Base-by-base conservation (phyloP, 2,113 vertebrate genomes). In the Larimichthys crocea region DNA sequence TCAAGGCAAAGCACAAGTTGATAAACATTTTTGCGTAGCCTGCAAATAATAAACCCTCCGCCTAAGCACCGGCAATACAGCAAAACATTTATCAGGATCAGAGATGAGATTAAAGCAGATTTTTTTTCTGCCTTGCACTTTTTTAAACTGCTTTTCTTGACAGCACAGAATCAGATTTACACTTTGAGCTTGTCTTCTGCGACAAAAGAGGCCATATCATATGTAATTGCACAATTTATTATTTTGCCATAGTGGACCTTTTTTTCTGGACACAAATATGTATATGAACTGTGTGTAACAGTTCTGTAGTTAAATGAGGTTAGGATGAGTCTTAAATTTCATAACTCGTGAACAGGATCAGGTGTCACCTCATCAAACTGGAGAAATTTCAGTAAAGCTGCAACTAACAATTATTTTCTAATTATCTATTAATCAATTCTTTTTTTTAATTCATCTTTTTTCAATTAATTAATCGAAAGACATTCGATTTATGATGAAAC, bases 21-120 rank as follows among this genome's bases (percentile, higher is more conserved):
- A 84, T 69, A 6, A 80, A 63, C 66, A 73, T 81, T 83, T 89
- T 59, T 83, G 80, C 64, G 9, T 52, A 62, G 53, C 84, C 46
- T 70, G 79, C 80, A 88, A 87, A 80, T 74, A 74, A 79, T 20
- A 56, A 80, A 46, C 20, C 56, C 31, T 49, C 61, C 50, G 71
- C 52, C 44, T 72, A 48, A 61, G 35, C 55, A 35, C 57, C 67
- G 35, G 35, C 35, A 79, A n/a, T 14, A 57, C 67, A 40, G 57
- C 55, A 57, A 16, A 8, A 22, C 12, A 55, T 79, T 19, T 53
- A 40, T 76, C 76, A 85, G 44, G 24, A 24, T 76, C 40, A 63
- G 57, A n/a, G 57, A 20, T 24, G 8, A 64, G 29, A 72, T 68
- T 40, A 16, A 79, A 60, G 82, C 29, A 29, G 49, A 46, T 8